Evolutionary conservation across 2,888 invertebrate species (phyloP).

Genomic region (Drosophila paranaensis): DNA sequence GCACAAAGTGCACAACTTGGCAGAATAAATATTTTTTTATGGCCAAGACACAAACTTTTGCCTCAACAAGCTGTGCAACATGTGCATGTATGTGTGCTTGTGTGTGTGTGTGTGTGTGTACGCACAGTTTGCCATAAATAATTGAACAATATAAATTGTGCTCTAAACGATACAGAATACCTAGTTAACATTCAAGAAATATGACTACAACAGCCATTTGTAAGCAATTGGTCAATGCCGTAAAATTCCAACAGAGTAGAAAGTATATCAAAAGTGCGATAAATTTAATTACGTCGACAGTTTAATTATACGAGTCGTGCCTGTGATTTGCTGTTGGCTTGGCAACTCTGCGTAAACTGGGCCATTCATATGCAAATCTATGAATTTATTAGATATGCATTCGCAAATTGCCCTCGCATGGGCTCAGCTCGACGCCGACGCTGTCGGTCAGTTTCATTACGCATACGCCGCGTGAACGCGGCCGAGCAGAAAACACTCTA

Average conservation of each 20-base stretch:
- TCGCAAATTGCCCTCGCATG: constrained; percentile 39
- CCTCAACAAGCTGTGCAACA: background rate
- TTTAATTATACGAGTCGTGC: constrained; percentile 60
- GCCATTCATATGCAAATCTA: constrained; percentile 70
- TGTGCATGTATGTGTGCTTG: constrained; percentile 23
- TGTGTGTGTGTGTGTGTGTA: constrained; percentile 17
- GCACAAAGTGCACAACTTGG: background rate
- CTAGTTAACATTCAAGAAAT: constrained; percentile 25
- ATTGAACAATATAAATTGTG: constrained; percentile 31
- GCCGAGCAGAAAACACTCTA: background rate
- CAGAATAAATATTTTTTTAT: constrained; percentile 48
- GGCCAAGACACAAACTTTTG: constrained; percentile 21
- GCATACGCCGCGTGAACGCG: constrained; percentile 33
- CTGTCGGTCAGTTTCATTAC: constrained; percentile 15
- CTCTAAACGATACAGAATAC: constrained; percentile 20
- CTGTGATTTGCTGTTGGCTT: constrained; percentile 60
- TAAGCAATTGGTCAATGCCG: constrained; percentile 32
- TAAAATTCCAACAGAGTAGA: constrained; percentile 12
- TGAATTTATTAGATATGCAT: constrained; percentile 63
- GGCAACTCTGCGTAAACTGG: constrained; percentile 41
- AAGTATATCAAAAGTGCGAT: constrained; percentile 46
- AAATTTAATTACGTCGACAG: constrained; percentile 77
- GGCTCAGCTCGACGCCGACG: background rate
- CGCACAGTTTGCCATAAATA: constrained; percentile 39
- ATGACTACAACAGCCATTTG: constrained; percentile 16